Evolutionary conservation across 2,888 invertebrate genomes (phyloP).

Genomic region (Argyresthia goedartella): DNA sequence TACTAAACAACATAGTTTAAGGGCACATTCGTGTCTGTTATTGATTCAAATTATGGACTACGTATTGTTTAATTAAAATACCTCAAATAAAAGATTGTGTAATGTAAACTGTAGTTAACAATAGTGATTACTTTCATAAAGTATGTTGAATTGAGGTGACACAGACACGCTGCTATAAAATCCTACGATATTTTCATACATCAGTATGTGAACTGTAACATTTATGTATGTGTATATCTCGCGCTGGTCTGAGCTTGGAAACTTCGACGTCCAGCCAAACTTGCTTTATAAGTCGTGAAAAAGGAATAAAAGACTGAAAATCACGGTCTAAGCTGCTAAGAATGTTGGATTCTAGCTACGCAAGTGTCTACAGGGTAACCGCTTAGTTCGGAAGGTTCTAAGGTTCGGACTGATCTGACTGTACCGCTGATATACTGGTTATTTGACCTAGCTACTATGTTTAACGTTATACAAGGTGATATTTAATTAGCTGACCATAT

Average conservation of each 20-base stretch:
- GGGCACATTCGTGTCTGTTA: neutral
- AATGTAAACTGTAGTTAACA: neutral
- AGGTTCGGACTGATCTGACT: neutral
- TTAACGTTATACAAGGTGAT: too few species aligned
- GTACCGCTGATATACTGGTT: neutral
- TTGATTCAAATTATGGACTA: neutral
- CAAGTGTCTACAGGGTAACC: neutral
- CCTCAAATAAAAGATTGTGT: neutral
- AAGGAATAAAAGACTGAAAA: neutral
- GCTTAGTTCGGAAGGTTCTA: neutral
- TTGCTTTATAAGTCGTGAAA: slow-evolving; percentile 1
- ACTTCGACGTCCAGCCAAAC: slow-evolving; percentile 1
- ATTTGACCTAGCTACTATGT: too few species aligned
- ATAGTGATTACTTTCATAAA: neutral
- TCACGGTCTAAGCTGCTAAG: neutral
- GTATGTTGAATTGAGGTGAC: neutral
- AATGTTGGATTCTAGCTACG: neutral
- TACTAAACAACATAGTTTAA: neutral
- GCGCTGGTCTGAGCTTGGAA: neutral
- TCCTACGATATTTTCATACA: neutral
- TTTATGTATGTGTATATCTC: neutral
- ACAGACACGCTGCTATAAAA: neutral
- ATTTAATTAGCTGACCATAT: too few species aligned
- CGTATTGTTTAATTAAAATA: too few species aligned
- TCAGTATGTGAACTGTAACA: neutral